Base-by-base conservation (phyloP, 2,113 vertebrate species). In the Megalops atlanticus region DNA sequence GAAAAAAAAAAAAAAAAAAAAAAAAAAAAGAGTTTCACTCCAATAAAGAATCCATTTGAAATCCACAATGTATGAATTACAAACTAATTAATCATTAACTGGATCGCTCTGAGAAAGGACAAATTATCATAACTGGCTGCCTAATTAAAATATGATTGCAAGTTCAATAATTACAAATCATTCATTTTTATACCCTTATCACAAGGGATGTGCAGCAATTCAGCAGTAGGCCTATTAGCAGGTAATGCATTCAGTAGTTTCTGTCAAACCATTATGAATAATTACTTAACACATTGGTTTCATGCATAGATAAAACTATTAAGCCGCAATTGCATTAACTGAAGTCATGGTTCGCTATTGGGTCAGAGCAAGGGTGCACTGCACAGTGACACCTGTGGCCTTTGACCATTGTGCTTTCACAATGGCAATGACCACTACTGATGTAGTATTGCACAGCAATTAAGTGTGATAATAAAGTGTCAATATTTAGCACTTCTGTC, bases 71-170 rank as follows among this genome's bases (percentile, higher is more conserved):
- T 89, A 92, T 85, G 88, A 88, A 91, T 91, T 89, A 88, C 92
- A 85, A 83, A 87, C 90, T 92, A 92, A 93, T 93, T 92, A 92
- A 91, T 91, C 92, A 93, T 93, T 91, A 94, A 92, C 88, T 90
- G 88, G 89, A 91, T 88, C 88, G 86, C 90, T 90, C 88, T 85
- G 87, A 94, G 91, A 90, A 90, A 89, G 90, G 90, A 90, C 87
- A 93, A 94, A 93, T 94, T 92, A 93, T 92, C 92, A 93, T 94
- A 92, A 92, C 92, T 93, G 88, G 92, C 90, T 43, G 87, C 89
- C 91, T 93, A 92, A 93, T 93, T 93, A 93, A 92, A 93, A 92
- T 88, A 88, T 92, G 91, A 92, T 92, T 93, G 91, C 89, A 91
- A 87, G 88, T 88, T 90, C 90, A 92, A 92, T 91, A 91, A 88